Percentiles rank a stretch among this genome's conserved stretches.
phyloP scores from a whole-genome alignment of 2,888 invertebrate genomes.

The Toxonevra muliebris region DNA sequence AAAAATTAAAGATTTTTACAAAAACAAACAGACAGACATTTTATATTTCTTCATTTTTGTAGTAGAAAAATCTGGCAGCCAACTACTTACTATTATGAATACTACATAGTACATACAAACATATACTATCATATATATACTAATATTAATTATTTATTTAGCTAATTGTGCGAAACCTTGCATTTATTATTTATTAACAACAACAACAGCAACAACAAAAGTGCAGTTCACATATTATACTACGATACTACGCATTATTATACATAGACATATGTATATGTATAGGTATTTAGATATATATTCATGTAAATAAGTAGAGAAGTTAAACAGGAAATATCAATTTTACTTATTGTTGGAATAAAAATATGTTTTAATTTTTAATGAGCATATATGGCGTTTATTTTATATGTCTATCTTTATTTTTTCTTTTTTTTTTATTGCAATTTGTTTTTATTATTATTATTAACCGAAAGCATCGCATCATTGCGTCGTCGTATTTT shows the following conservation, averaged over 20 bases:
- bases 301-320: neutral
- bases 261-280: neutral
- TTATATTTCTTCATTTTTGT: too few species aligned
- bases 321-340: conserved; percentile 3
- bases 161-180: conserved; percentile 43
- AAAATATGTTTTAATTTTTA: conserved; percentile 7
- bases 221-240: neutral
- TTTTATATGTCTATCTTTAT: neutral
- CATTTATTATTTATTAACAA: conserved; percentile 27
- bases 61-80: too few species aligned
- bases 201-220: conserved; percentile 10
- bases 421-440: neutral
- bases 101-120: neutral
- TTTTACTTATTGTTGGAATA: neutral
- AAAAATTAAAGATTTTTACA: too few species aligned
- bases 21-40: too few species aligned
- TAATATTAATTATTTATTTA: conserved; percentile 40
- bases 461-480: too few species aligned
- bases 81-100: too few species aligned
- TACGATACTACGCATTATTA: too few species aligned
- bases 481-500: too few species aligned
- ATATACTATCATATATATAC: neutral
- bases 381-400: neutral
- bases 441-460: too few species aligned
- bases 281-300: too few species aligned